Base-by-base conservation (phyloP, 2,113 vertebrate species). In the Otis tarda region DNA sequence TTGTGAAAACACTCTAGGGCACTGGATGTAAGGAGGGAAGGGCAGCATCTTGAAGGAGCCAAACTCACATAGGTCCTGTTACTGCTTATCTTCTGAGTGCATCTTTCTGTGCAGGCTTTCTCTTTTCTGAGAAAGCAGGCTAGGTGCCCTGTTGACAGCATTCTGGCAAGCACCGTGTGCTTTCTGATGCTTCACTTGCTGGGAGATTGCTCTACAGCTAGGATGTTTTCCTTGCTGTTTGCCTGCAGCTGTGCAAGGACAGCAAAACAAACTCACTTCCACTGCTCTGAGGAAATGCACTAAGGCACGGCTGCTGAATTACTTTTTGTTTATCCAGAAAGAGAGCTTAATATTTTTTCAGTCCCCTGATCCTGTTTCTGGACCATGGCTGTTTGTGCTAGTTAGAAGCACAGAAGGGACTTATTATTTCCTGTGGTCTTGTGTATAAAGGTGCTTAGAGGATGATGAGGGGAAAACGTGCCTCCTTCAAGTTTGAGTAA, bases 391-490 rank as follows among this genome's bases (percentile, higher is more conserved):
- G 28, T 60, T 77, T 94, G 81, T 91, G 39, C 53, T 69, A 73
- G 67, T 68, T 81, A 59, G 75, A 90, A 93, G 67, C 50, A 52
- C 23, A 80, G 70, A 55, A 74, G 70, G 0, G 25, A 77, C 91
- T 96, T 91, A 65, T 95, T 93, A 77, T 93, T 97, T 95, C 89
- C 92, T 88, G 67, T 65, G 63, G 70, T 70, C 63, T 80, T 57
- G 31, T 37, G 18, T 50, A 69, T 79, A 87, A 94, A 95, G 57
- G 53, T 85, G 71, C 87, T 91, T 41, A 33, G 82, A 70, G 70
- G 75, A 61, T 83, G 84, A 61, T 9, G 87, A 85, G 50, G 4
- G 4, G 75, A 74, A 85, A 95, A 77, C 7, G 63, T 90, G 84
- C 73, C 81, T 88, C 87, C 78, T 73, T 90, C 82, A 70, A 63